phyloP scores from a whole-genome alignment of 2,797 vertebrate species.

The Coregonus suidteri region DNA sequence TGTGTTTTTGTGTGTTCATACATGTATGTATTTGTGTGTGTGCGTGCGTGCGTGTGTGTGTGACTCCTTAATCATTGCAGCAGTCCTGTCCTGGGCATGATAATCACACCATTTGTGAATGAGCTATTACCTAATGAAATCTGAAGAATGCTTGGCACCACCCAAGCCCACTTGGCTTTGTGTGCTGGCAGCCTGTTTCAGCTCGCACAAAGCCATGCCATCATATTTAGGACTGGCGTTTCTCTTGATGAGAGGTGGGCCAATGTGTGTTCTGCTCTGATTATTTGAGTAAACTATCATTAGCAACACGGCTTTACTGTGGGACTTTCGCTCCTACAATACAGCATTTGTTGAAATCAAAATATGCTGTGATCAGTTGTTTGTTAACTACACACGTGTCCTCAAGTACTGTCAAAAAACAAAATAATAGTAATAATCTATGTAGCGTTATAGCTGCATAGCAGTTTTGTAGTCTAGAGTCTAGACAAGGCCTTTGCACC shows the following conservation, averaged over 20 bases:
- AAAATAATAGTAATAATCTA: background rate
- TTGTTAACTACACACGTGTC: background rate
- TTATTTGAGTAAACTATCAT: constrained; percentile 63
- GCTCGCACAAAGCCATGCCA: constrained; percentile 57
- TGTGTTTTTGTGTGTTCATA: background rate
- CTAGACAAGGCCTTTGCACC: constrained; percentile 21
- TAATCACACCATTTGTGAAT: constrained; percentile 65
- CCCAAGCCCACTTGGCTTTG: constrained; percentile 57
- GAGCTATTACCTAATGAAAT: constrained; percentile 75
- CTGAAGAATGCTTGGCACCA: constrained; percentile 71
- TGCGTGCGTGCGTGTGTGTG: constrained; percentile 26
- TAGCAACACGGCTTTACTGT: constrained; percentile 43
- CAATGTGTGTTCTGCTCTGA: constrained; percentile 57
- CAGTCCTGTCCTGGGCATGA: constrained; percentile 45
- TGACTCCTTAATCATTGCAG: constrained; percentile 60
- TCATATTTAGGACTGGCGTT: constrained; percentile 57
- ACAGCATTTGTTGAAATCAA: constrained; percentile 2
- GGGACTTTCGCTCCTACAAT: constrained; percentile 41
- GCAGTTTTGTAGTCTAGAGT: constrained; percentile 8
- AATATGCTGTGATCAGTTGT: background rate
- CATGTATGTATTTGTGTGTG: background rate
- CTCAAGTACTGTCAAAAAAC: background rate
- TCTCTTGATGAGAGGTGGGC: constrained; percentile 53
- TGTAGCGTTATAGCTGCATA: background rate
- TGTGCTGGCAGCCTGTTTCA: constrained; percentile 57